Evolutionary conservation across 2,113 vertebrate genomes (phyloP).

Genomic region (Lates calcarifer): DNA sequence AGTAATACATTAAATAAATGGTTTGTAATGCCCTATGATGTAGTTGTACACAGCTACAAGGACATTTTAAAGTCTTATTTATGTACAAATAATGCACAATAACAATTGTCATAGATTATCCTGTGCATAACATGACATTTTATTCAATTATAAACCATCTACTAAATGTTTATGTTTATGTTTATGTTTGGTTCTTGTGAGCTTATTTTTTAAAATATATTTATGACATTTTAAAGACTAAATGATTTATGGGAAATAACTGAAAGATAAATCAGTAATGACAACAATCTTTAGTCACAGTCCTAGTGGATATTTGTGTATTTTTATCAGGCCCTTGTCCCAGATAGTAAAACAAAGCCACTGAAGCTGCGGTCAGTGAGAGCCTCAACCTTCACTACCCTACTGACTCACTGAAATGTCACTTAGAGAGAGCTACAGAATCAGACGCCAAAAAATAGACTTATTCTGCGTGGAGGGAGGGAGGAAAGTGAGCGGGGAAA

Average conservation of each 20-base stretch:
- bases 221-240: too few relatives aligned
- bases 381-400: conserved; percentile 6
- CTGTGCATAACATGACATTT: too few relatives aligned
- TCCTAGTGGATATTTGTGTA: background rate
- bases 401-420: conserved; percentile 46
- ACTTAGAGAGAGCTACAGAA: conserved; percentile 18
- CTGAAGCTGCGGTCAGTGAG: conserved; percentile 11
- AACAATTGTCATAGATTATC: too few relatives aligned
- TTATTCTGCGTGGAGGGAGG: background rate
- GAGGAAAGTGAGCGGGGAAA: conserved; percentile 40
- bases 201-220: too few relatives aligned
- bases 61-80: too few relatives aligned
- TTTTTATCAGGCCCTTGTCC: background rate
- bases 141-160: too few relatives aligned
- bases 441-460: conserved; percentile 32
- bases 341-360: background rate
- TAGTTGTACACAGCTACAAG: too few relatives aligned
- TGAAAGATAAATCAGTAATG: background rate
- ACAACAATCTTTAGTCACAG: background rate
- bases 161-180: too few relatives aligned
- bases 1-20: too few relatives aligned
- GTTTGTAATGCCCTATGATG: too few relatives aligned
- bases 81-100: too few relatives aligned
- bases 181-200: too few relatives aligned
- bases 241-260: background rate